Evolutionary conservation across 2,113 vertebrate species (phyloP).

Genomic region (Grammomys surdaster): DNA sequence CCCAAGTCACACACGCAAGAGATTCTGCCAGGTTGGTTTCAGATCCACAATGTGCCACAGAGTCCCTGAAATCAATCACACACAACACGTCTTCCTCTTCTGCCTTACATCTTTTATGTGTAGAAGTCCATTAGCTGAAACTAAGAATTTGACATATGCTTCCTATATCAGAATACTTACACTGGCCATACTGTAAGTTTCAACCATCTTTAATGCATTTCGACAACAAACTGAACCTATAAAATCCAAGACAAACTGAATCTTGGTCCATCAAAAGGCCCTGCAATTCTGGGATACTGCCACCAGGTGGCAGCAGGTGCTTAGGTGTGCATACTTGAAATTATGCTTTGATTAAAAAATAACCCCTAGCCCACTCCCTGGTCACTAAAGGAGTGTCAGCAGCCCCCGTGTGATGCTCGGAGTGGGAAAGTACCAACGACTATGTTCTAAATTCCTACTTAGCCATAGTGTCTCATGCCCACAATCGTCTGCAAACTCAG

Average conservation of each 20-base stretch:
- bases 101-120: background rate
- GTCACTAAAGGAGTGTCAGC: background rate
- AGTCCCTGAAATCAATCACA: background rate
- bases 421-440: background rate
- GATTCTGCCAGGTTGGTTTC: background rate
- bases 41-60: background rate
- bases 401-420: background rate
- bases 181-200: background rate
- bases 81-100: background rate
- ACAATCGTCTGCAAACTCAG: background rate
- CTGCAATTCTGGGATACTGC: background rate
- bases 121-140: background rate
- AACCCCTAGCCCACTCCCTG: background rate
- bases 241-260: background rate
- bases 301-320: constrained; percentile 56
- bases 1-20: background rate
- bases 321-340: fast-evolving
- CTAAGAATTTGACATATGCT: background rate
- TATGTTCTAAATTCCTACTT: background rate
- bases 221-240: background rate
- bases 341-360: background rate
- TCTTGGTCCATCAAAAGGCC: background rate
- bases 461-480: background rate
- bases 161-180: background rate
- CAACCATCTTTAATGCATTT: background rate